Evolutionary conservation across 2,797 vertebrate species (phyloP), one percentile per base, ranked within the genome.

Genomic region (Alosa sapidissima): DNA sequence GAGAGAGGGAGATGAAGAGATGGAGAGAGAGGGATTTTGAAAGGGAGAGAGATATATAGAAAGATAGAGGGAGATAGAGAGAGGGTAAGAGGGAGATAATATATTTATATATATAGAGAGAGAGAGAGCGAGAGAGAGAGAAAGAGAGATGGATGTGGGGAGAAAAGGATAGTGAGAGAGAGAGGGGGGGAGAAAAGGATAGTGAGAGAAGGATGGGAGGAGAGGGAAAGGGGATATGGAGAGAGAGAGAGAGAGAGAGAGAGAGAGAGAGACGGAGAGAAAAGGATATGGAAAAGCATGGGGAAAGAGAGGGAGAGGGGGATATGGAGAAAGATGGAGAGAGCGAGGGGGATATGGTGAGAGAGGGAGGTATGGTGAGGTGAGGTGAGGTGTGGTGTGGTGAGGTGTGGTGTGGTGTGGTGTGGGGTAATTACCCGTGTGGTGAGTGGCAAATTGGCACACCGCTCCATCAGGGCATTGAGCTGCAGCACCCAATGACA

Each of bases 361-460:
- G 16, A n/a, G 16, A 58, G 21, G 16, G 55, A 21, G 2, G 16
- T n/a, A 14, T 5, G 19, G 55, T 21, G 55, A n/a, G 55, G 8
- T 28, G 14, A n/a, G 60, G 28, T 10, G 60, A 8, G 28, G 60
- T 28, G n/a, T 0, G 60, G 28, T 41, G 41, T 41, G 41, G 41
- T 1, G 60, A 65, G 60, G 28, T 72, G 28, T 36, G 60, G 60
- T 24, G 6, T 65, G 24, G 62, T 62, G 28, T 28, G 62, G 65
- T 36, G 28, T 41, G 68, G 0, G 13, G 68, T 41, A 75, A 75
- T 41, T 75, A 75, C 68, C 36, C 68, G 16, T 75, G 5, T 36
- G 68, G 2, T 14, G 65, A 72, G 65, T 72, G 65, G 65, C 65
- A 72, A 11, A 72, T 72, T 72, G 65, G 65, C 65, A 72, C 65